Conservation (phyloP, 2,888 invertebrate genomes). For the Hoplodrina ambigua region DNA sequence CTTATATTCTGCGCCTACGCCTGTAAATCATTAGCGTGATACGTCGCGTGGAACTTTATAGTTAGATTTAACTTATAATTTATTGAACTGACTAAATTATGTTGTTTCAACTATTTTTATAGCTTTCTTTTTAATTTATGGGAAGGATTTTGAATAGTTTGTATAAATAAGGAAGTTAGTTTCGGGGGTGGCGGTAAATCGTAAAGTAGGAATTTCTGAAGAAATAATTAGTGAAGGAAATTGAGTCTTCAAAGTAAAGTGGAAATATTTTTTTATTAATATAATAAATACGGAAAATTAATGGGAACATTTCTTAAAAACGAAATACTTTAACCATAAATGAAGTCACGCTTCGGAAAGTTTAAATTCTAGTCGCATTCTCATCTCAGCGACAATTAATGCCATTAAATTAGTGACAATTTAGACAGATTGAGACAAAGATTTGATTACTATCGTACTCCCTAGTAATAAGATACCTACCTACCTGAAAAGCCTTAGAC, state of each 20-base stretch:
- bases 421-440: no score
- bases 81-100: conserved; percentile 57
- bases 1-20: conserved; percentile 47
- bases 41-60: conserved; percentile 53
- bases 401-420: no score
- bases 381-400: no score
- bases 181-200: conserved; percentile 3
- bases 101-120: conserved; percentile 61
- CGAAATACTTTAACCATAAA: no score
- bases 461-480: no score
- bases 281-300: no score
- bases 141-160: conserved; percentile 16
- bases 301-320: no score
- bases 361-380: no score
- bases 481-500: no score
- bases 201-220: neutral
- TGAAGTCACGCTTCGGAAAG: neutral
- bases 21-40: conserved; percentile 58
- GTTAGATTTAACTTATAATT: conserved; percentile 54
- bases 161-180: conserved; percentile 28
- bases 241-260: neutral
- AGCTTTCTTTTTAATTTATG: conserved; percentile 36
- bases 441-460: no score
- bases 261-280: no score
- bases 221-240: neutral